Base-by-base conservation (phyloP, 37 sponge, comb jelly and placozoan genomes). In the Aplysina aerophoba region DNA sequence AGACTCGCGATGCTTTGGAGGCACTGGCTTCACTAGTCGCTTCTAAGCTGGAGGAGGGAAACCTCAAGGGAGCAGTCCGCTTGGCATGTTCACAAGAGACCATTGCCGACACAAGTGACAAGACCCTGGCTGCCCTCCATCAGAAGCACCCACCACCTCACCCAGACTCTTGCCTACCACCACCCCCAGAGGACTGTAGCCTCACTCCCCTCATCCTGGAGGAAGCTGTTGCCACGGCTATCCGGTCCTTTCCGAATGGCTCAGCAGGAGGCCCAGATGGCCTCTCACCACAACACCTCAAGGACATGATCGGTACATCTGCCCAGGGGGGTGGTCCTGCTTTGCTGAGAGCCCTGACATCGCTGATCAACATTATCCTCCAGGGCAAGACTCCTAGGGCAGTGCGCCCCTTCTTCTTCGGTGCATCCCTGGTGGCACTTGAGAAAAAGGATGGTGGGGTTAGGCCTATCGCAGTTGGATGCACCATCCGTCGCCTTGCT, bases 251-350 rank as follows among this genome's bases (percentile, higher is more conserved):
- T 73, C 66, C 75, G 28, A 50, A 37, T 25, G 86, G 83, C 53
- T 88, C 88, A 15, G 88, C 88, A 27, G 79, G 77, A 17, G 88
- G 88, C 27, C 88, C 88, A 37, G 83, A 82, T 88, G 78, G 79
- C 21, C 55, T 88, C 2, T 33, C 55, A 21, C 89, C 85, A 31
- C 85, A 84, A 67, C 88, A 88, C 39, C 88, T 88, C 21, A 44
- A 67, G 20, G 88, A 88, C 36, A 24, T 83, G 84, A 80, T 31
- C 20, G 31, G 38, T 21, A 11, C 28, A 19, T 56, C 38, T 0
- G 84, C 85, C 19, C 59, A 41, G 55, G 89, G 39, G 1, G 81
- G 85, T 50, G 81, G 59, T 24, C 20, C 37, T 31, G 50, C 38
- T 21, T 72, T 89, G 12, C 28, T 89, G n/a, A 11, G 40, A 34